Conservation (phyloP, 2,797 vertebrate species). For the Melanotaenia trifasciata region DNA sequence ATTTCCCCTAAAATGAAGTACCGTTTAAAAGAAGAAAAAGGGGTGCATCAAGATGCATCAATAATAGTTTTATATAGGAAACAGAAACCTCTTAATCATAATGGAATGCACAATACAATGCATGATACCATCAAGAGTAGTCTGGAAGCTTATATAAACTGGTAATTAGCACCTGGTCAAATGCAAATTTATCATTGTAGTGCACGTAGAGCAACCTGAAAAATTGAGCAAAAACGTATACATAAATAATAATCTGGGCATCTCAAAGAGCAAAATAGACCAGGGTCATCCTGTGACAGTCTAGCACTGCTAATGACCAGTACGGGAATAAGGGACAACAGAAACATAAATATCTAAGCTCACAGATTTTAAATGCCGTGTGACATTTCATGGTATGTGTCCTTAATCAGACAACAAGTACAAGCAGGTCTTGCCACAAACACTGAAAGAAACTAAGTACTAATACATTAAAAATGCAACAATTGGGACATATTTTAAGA, state of each 20-base stretch:
- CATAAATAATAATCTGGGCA: not conserved
- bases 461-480: not conserved
- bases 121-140: not conserved
- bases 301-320: not conserved
- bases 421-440: not conserved
- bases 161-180: not conserved
- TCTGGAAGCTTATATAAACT: not conserved
- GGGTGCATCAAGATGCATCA: too few species aligned
- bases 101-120: not conserved
- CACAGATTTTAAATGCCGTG: not conserved
- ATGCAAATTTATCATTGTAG: not conserved
- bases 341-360: not conserved
- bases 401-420: not conserved
- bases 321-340: not conserved
- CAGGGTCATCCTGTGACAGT: not conserved
- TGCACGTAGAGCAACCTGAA: not conserved
- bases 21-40: too few species aligned
- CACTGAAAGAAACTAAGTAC: not conserved
- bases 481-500: not conserved
- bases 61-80: too few species aligned
- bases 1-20: too few species aligned
- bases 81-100: not conserved
- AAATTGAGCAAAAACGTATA: not conserved
- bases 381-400: not conserved
- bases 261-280: not conserved